These are phyloP conservation scores for Coranthus polyacanthus DNA, from an alignment of 2,797 vertebrate species.

Conservation along the genomic window DNA sequence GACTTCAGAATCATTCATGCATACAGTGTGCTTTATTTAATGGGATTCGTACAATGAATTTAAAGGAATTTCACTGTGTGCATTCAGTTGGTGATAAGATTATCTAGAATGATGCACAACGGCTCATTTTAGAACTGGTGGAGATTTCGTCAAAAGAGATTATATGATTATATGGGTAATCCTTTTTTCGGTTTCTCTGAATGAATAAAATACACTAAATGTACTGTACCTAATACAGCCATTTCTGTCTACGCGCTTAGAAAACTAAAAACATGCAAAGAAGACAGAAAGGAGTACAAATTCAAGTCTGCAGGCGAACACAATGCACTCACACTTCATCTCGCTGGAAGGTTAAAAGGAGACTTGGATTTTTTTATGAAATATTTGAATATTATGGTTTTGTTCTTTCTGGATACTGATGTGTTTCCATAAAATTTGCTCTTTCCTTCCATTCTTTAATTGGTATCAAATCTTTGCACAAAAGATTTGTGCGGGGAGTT, in stretches of 20 bases:
- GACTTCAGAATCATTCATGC: conserved; percentile 39
- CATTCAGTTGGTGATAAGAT: conserved; percentile 58
- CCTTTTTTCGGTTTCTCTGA: conserved; percentile 26
- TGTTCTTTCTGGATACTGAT: not conserved
- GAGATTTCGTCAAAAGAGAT: conserved; percentile 62
- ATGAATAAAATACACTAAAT: conserved; percentile 36
- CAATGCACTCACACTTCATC: not conserved
- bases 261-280: conserved; percentile 8
- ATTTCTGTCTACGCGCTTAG: conserved; percentile 20
- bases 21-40: conserved; percentile 43
- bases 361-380: no score
- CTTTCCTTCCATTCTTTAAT: conserved; percentile 27
- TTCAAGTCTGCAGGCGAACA: not conserved
- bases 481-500: conserved; percentile 18
- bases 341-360: not conserved
- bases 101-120: conserved; percentile 53
- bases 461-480: conserved; percentile 9
- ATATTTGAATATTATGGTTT: not conserved
- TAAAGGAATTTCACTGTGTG: conserved; percentile 46
- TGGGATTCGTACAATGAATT: conserved; percentile 31
- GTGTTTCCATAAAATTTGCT: not conserved
- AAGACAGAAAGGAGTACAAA: not conserved
- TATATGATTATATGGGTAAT: conserved; percentile 51
- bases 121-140: conserved; percentile 56
- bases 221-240: conserved; percentile 19